Evolutionary conservation across 2,888 invertebrate species (phyloP), one percentile per base, ranked within the genome.

Genomic region (Xestia ashworthii): DNA sequence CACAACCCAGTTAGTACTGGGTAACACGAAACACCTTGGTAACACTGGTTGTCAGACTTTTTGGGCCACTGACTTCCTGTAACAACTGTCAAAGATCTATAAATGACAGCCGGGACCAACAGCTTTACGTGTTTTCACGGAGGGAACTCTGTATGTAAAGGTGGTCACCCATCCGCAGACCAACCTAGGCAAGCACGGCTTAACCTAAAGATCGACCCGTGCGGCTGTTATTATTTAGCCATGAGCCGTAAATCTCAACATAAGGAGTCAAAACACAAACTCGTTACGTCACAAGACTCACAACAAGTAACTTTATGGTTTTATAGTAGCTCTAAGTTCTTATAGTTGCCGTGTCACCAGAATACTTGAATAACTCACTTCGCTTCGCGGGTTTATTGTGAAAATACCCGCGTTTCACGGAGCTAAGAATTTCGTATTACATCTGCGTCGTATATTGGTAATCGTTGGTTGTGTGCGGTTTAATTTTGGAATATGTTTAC

Each of bases 281-380:
- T 12, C 14, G 78, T 85, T 84, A 78, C 83, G 83, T 82, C 50
- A 69, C 58, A 14, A 77, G 44, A 75, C 22, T 81, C 87, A 74
- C 87, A 87, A 74, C 86, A 86, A 85, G 85, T 85, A 85, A 86
- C 88, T 88, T 79, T 66, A 82, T 83, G 84, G 78, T 91, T 93
- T 93, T 92, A 92, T 90, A 90, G 87, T 86, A 78, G 71, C 85
- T 83, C 83, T 91, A 90, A 90, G 88, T 88, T 89, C 85, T 89
- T 90, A 89, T 91, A 89, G 88, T 90, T 87, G 86, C 82, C 81
- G 83, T 90, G 88, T 88, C 87, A 76, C 85, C 84, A 69, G 91
- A 91, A 90, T 92, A 86, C 84, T 73, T 79, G 84, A 90, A 86
- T 83, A 86, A 55, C 73, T 85, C 73, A 55, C 76, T 55, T 6